These are phyloP conservation scores for Standfussiana lucernea DNA, from an alignment of 2,888 invertebrate species.

Conservation along the genomic window DNA sequence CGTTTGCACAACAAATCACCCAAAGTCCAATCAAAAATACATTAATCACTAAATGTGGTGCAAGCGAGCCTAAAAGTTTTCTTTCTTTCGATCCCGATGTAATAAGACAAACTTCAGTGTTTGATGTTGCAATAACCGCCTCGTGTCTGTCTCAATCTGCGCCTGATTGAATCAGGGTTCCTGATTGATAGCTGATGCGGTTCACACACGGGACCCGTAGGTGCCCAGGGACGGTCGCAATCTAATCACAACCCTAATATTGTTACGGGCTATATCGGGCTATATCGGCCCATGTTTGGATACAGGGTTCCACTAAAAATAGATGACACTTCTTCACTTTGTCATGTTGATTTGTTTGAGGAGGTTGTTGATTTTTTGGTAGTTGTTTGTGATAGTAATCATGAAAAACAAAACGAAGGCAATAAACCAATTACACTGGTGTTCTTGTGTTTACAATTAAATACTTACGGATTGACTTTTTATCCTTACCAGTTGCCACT, in stretches of 20 bases:
- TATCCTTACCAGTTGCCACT: neutral
- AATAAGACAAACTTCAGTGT: conserved; percentile 27
- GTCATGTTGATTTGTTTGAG: conserved; percentile 5
- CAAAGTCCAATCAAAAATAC: neutral
- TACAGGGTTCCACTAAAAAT: conserved; percentile 38
- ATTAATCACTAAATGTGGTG: neutral
- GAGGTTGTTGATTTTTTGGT: neutral
- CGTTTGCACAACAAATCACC: neutral
- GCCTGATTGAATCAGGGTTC: conserved; percentile 66
- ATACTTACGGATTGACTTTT: neutral
- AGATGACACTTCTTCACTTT: conserved; percentile 24
- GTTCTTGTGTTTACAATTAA: neutral
- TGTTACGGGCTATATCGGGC: conserved; percentile 51
- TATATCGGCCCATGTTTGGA: conserved; percentile 45
- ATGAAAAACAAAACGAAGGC: neutral
- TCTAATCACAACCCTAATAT: conserved; percentile 65
- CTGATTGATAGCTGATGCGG: conserved; percentile 68
- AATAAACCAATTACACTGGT: neutral
- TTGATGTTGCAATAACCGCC: conserved; percentile 43
- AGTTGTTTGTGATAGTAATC: neutral
- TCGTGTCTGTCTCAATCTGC: conserved; percentile 43
- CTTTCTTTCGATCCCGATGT: neutral
- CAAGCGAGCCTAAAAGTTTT: neutral
- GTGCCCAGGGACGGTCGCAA: conserved; percentile 57
- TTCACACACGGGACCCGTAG: conserved; percentile 41